A percentile compares a stretch with the other conserved stretches of the same genome.
phyloP scores from a whole-genome alignment of 2,797 vertebrate species.

The Siniperca obscura region DNA sequence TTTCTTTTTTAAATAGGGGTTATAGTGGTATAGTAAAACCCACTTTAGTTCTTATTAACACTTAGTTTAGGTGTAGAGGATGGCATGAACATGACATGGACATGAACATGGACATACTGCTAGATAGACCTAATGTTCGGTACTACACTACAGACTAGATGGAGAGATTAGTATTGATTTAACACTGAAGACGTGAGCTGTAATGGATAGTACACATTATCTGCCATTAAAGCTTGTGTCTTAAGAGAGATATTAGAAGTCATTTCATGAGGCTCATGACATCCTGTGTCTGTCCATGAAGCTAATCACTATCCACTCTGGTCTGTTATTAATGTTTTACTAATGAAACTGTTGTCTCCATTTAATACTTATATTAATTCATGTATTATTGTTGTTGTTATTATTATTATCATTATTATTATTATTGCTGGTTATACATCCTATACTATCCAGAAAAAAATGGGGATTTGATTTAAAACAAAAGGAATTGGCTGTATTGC shows the following conservation, averaged over 20 bases:
- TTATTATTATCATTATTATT: too few relatives aligned
- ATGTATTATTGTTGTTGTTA: not conserved
- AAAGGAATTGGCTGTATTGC: not conserved
- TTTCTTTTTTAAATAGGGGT: too few relatives aligned
- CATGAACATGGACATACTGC: too few relatives aligned
- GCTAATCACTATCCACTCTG: not conserved
- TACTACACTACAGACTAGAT: not conserved
- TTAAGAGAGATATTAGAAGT: slow-evolving; percentile 24
- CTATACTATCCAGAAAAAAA: not conserved
- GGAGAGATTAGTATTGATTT: slow-evolving; percentile 43
- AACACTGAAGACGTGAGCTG: slow-evolving; percentile 20
- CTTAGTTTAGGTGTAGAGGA: too few relatives aligned
- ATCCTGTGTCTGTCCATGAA: slow-evolving; percentile 13
- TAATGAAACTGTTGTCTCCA: not conserved
- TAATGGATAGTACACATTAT: slow-evolving; percentile 17
- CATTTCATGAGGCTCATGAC: slow-evolving; percentile 19
- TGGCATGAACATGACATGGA: too few relatives aligned
- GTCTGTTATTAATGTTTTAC: not conserved
- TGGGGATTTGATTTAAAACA: not conserved
- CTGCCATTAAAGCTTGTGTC: slow-evolving; percentile 22
- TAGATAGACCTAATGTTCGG: too few relatives aligned
- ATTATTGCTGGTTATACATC: not conserved
- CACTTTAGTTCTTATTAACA: too few relatives aligned
- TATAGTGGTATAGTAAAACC: too few relatives aligned
- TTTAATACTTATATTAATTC: not conserved